Evolutionary conservation across 2,797 vertebrate species (phyloP), one percentile per base, ranked within the genome.

Genomic region (Simalia tracyae): DNA sequence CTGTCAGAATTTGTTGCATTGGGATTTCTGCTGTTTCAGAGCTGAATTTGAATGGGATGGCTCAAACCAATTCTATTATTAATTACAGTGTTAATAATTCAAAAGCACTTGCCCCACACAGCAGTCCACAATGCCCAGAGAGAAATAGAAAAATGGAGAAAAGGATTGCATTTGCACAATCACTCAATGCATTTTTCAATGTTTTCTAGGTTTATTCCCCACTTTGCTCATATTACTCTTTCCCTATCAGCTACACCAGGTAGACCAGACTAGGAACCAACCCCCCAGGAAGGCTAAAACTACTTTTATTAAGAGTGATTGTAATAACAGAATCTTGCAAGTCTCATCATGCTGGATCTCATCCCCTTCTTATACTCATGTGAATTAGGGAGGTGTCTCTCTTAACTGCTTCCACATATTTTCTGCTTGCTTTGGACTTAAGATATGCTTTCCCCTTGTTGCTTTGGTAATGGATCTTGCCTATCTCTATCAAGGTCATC

Each of bases 51-150:
- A 90, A 93, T 68, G 26, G 61, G 54, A 46, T 88, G 60, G 57
- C 63, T 90, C 72, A 36, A 28, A 42, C 15, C 72, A 89, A 72
- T n/a, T 86, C 87, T 76, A 56, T 86, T 42, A 81, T 17, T 56
- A 42, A 89, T 68, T 72, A 36, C 91, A 54, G 3, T 1, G 3
- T 91, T 60, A 86, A 89, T 91, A 87, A 91, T 89, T 87, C 88
- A 91, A 24, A 87, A 90, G 91, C 36, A 46, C 72, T 76, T 57
- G 72, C 42, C 28, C 64, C 36, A 63, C 36, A 42, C 31, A 87
- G 84, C 56, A 72, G 84, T 86, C 59, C 61, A n/a, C 31, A n/a
- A 61, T 64, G 28, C 84, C 88, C 31, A 61, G n/a, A 54, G 64
- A 61, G 84, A 59, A 12, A 81, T 4, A 54, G 59, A 22, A 50